Evolutionary conservation across 2,113 vertebrate genomes (phyloP).

Genomic region (Sturnira hondurensis): DNA sequence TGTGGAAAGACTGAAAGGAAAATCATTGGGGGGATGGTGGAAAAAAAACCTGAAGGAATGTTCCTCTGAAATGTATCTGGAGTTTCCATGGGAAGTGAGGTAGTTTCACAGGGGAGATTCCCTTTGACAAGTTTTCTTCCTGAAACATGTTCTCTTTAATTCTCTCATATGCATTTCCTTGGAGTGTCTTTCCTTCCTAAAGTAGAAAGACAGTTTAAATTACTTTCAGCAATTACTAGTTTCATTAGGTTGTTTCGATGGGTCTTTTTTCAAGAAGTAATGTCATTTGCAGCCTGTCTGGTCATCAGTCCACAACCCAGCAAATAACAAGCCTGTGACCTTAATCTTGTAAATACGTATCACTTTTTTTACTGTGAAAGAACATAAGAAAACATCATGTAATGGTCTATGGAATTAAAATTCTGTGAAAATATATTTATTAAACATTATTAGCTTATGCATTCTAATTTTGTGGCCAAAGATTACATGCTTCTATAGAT

Average conservation of each 20-base stretch:
- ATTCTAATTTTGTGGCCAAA: background rate
- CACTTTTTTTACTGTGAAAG: background rate
- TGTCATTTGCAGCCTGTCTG: background rate
- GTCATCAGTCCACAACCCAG: background rate
- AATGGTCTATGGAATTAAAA: background rate
- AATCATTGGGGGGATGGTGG: background rate
- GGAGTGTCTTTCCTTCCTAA: background rate
- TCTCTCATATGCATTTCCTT: background rate
- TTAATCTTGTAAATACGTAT: background rate
- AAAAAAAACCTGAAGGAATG: background rate
- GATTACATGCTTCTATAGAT: background rate
- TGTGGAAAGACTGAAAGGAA: background rate
- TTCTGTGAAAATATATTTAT: background rate
- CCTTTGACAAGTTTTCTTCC: background rate
- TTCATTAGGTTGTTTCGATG: background rate
- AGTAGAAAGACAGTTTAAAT: background rate
- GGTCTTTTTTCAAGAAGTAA: background rate
- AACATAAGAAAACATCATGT: background rate
- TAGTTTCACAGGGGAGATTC: background rate
- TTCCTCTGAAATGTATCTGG: background rate
- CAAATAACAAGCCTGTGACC: background rate
- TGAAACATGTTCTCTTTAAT: background rate
- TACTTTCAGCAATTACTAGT: background rate
- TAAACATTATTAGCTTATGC: background rate
- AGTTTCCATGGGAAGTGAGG: background rate